phyloP scores from a whole-genome alignment of 2,113 vertebrate species.

The Acrocephalus kingi region DNA sequence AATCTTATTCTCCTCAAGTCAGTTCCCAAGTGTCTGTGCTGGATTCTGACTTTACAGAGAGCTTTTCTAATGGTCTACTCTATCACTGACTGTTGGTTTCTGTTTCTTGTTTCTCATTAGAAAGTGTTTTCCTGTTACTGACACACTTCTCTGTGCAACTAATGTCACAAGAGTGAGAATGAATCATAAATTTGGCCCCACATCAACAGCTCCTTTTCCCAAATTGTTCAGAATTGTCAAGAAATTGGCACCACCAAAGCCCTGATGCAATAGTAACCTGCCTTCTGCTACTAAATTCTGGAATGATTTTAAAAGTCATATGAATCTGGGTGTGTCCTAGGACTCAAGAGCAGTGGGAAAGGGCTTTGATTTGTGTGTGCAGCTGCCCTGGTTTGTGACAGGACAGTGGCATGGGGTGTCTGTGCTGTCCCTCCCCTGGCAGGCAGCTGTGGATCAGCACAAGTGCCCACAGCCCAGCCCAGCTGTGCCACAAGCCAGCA shows the following conservation, averaged over 20 bases:
- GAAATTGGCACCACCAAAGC: neutral
- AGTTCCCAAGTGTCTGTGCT: neutral
- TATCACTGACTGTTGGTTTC: neutral
- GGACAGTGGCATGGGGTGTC: neutral
- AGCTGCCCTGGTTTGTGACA: neutral
- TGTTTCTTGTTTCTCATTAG: neutral
- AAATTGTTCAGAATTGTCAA: neutral
- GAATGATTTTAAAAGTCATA: neutral
- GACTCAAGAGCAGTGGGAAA: neutral
- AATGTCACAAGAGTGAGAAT: neutral
- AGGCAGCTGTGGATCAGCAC: neutral
- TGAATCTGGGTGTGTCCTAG: neutral
- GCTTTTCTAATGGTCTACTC: neutral
- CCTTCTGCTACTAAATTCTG: neutral
- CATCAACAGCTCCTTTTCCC: neutral
- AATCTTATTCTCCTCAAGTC: neutral
- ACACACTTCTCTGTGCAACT: neutral
- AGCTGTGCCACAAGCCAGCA: neutral
- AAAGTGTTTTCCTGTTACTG: conserved; percentile 4
- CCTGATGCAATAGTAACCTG: neutral
- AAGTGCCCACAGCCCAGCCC: neutral
- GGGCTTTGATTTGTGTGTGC: neutral
- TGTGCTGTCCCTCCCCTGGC: neutral
- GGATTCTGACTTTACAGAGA: neutral
- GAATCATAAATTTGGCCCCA: neutral